A percentile compares a stretch with the other conserved stretches of the same genome.
Conservation (phyloP, 2,888 invertebrate species). For the Branchinecta sandiegonensis region DNA sequence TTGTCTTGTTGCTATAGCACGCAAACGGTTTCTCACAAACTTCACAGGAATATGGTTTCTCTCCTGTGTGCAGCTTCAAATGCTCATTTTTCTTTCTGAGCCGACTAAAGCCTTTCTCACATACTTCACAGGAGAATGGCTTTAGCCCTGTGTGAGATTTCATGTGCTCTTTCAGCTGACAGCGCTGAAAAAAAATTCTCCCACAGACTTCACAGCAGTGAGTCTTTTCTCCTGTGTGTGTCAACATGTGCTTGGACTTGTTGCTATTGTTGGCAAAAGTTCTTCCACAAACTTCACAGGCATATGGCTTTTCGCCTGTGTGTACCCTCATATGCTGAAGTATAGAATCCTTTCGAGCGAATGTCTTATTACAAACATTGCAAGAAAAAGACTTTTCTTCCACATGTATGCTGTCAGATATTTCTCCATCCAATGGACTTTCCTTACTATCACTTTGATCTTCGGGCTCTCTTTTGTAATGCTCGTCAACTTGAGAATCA, state of each 20-base stretch:
- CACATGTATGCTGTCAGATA: background rate
- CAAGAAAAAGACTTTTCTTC: background rate
- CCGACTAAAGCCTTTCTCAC: constrained; percentile 13
- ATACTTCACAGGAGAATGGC: constrained; percentile 13
- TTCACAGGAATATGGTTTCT: constrained; percentile 18
- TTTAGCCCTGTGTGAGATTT: constrained; percentile 7
- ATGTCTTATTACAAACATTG: background rate
- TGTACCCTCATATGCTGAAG: constrained; percentile 10
- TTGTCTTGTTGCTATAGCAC: background rate
- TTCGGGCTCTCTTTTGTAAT: no score
- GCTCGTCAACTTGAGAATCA: no score
- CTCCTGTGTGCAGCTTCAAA: constrained; percentile 16
- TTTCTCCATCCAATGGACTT: background rate
- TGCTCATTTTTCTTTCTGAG: background rate
- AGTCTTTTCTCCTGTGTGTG: background rate
- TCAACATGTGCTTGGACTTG: background rate
- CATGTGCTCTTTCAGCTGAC: background rate
- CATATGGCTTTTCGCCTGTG: background rate
- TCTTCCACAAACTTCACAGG: background rate
- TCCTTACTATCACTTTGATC: background rate
- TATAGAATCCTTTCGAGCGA: background rate
- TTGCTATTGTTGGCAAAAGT: background rate
- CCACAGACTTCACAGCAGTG: constrained; percentile 1
- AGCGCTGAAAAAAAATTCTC: background rate
- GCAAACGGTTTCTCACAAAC: constrained; percentile 11